A percentile compares a stretch with the other conserved stretches of the same genome.
Evolutionary conservation across 2,113 vertebrate species (phyloP).

Genomic region (Okapia johnstoni): DNA sequence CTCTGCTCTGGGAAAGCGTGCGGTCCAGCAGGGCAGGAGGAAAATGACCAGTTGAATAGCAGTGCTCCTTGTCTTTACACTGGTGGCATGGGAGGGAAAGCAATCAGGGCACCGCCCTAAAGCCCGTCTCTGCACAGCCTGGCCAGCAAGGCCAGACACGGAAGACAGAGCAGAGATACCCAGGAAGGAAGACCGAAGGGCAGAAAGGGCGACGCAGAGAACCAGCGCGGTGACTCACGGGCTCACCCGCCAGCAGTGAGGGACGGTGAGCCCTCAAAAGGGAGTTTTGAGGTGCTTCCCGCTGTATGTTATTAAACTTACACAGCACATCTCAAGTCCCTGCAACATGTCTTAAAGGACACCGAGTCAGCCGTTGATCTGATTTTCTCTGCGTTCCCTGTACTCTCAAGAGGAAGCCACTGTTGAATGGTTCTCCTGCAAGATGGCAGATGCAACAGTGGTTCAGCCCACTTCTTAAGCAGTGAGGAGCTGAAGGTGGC

Average conservation of each 20-base stretch:
- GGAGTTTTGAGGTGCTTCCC: background rate
- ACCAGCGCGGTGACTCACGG: fast-evolving
- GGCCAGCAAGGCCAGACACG: background rate
- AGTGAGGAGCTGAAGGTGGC: background rate
- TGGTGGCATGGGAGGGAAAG: background rate
- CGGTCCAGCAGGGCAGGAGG: background rate
- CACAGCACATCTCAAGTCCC: background rate
- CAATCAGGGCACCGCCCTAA: background rate
- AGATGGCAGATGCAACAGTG: fast-evolving
- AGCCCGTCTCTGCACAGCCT: background rate
- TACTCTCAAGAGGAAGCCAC: background rate
- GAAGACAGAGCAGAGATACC: background rate
- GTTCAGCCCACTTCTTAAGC: background rate
- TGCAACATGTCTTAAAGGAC: background rate
- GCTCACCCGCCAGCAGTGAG: background rate
- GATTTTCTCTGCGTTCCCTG: background rate
- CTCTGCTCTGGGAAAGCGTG: background rate
- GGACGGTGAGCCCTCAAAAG: background rate
- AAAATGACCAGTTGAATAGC: background rate
- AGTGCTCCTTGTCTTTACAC: background rate
- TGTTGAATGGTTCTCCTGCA: background rate
- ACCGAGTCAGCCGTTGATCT: background rate
- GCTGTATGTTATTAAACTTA: background rate
- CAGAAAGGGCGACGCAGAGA: background rate
- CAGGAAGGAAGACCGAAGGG: background rate